A percentile compares a stretch with the other conserved stretches of the same genome.
Conservation (phyloP, 2,797 vertebrate genomes). For the Enteromius thamalakanensis region DNA sequence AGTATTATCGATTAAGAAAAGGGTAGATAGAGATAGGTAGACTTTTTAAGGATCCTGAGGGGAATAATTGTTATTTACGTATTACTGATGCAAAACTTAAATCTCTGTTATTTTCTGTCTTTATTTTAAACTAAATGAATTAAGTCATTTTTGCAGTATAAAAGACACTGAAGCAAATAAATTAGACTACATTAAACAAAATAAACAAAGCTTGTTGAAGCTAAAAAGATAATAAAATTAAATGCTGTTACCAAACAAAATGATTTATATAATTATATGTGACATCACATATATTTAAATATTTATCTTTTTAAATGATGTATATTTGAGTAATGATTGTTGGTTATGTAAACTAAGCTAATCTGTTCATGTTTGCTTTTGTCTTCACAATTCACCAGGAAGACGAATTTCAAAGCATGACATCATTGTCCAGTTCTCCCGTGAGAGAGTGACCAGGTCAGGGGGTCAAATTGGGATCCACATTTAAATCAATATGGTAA, state of each 20-base stretch:
- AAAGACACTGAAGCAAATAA: not conserved
- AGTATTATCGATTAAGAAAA: conserved; percentile 2
- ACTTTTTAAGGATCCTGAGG: not conserved
- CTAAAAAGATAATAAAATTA: not conserved
- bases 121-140: not conserved
- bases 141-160: not conserved
- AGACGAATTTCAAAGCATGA: conserved; percentile 46
- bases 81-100: not conserved
- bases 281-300: not conserved
- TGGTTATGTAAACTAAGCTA: conserved; percentile 1
- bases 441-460: conserved; percentile 51
- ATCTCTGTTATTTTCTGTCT: not conserved
- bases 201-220: not conserved
- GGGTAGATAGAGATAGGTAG: not conserved
- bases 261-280: not conserved
- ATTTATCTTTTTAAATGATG: not conserved
- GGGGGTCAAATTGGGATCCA: conserved; percentile 51
- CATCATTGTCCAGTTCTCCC: conserved; percentile 43
- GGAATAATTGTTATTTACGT: not conserved
- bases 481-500: conserved; percentile 48
- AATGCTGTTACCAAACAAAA: not conserved
- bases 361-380: conserved; percentile 7
- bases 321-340: not conserved
- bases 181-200: not conserved
- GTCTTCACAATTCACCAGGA: conserved; percentile 5